A percentile compares a stretch with the other conserved stretches of the same genome.
These are phyloP conservation scores for Colistium nudipinnis DNA, from an alignment of 2,113 vertebrate species.

Conservation along the genomic window DNA sequence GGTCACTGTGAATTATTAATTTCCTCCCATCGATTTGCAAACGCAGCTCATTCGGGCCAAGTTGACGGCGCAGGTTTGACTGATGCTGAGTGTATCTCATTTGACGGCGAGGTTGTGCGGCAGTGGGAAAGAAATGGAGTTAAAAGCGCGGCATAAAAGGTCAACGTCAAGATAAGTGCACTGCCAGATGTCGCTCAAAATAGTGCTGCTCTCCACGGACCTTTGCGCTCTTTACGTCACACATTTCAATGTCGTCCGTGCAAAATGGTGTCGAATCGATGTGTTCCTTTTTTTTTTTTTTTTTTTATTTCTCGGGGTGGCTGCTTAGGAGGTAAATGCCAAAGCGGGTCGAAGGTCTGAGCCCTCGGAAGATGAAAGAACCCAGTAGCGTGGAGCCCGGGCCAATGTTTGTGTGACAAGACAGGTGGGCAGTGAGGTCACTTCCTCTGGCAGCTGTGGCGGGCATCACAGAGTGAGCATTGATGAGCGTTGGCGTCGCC, in stretches of 20 bases:
- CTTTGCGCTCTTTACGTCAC: neutral
- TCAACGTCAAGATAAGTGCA: neutral
- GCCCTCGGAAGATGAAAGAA: slow-evolving; percentile 59
- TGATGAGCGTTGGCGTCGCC: slow-evolving; percentile 73
- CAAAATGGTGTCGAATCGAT: too few relatives aligned
- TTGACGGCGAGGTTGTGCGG: slow-evolving; percentile 46
- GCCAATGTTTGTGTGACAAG: slow-evolving; percentile 57
- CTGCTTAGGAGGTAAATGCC: slow-evolving; percentile 23
- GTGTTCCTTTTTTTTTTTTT: too few relatives aligned
- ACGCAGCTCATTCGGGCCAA: slow-evolving; percentile 62
- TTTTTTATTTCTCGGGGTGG: too few relatives aligned
- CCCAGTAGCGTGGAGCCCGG: slow-evolving; percentile 53
- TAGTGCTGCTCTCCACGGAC: neutral
- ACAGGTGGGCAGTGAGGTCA: slow-evolving; percentile 78
- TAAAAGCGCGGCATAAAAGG: neutral
- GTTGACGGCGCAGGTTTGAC: slow-evolving; percentile 71
- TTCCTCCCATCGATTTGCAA: slow-evolving; percentile 73
- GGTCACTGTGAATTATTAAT: slow-evolving; percentile 77
- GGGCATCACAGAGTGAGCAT: slow-evolving; percentile 60
- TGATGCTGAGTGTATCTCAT: slow-evolving; percentile 67
- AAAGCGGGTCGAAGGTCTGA: slow-evolving; percentile 40
- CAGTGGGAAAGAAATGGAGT: slow-evolving; percentile 16
- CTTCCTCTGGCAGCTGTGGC: slow-evolving; percentile 73
- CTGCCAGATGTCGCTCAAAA: neutral
- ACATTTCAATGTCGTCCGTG: neutral